Percentiles rank a stretch among this genome's conserved stretches.
phyloP scores from a whole-genome alignment of 2,113 vertebrate species.

The Poecile atricapillus region DNA sequence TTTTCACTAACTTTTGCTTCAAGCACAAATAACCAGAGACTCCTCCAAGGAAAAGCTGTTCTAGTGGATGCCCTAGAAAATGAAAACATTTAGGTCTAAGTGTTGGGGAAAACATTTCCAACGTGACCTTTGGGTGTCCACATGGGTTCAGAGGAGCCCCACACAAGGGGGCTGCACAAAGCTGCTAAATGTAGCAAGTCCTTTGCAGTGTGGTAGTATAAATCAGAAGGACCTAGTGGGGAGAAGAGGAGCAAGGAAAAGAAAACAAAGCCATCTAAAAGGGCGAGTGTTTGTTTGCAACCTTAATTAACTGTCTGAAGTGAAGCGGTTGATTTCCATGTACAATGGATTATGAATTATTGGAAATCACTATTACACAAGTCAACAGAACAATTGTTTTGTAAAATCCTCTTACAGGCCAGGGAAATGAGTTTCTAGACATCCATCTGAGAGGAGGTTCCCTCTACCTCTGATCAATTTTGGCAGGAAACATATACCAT shows the following conservation, averaged over 20 bases:
- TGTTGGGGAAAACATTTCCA: not conserved
- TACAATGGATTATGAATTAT: constrained; percentile 30
- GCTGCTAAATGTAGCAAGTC: not conserved
- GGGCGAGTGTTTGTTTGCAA: not conserved
- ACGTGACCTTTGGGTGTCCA: not conserved
- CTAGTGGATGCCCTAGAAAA: constrained; percentile 42
- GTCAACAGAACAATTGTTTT: not conserved
- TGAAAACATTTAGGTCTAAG: constrained; percentile 8
- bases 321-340: constrained; percentile 11
- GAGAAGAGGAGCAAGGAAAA: not conserved
- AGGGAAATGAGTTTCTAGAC: not conserved
- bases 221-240: not conserved
- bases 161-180: not conserved
- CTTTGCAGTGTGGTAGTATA: not conserved
- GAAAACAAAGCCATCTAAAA: not conserved
- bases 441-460: not conserved
- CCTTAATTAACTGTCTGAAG: constrained; percentile 31
- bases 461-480: not conserved
- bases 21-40: constrained; percentile 59
- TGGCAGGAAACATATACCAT: not conserved
- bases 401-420: not conserved
- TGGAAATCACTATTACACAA: not conserved
- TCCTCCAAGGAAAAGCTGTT: constrained; percentile 45
- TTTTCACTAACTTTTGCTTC: constrained; percentile 51
- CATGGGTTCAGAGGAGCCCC: not conserved